Percentiles rank a stretch among this genome's conserved stretches.
Conservation (phyloP, 92 coral and sea anemone genomes). For the Siderastrea radians region DNA sequence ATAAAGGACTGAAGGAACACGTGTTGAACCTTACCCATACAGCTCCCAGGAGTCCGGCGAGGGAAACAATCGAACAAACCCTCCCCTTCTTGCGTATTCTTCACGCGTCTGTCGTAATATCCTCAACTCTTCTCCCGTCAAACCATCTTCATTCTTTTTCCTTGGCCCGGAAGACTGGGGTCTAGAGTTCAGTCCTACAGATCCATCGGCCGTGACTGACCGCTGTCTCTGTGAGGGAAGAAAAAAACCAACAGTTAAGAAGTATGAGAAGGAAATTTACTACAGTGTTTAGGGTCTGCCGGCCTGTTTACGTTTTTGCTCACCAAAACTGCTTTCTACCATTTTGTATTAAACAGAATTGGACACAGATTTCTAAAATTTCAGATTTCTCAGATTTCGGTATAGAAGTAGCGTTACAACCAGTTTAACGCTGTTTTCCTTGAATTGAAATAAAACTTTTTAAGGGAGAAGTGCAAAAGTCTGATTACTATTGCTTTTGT, state of each 20-base stretch:
- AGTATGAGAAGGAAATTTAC: not conserved
- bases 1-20: not conserved
- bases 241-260: not conserved
- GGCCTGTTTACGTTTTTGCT: no score
- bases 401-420: no score
- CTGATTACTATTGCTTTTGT: no score
- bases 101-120: conserved; percentile 88
- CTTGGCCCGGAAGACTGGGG: conserved; percentile 41
- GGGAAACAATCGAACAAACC: conserved; percentile 94
- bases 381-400: no score
- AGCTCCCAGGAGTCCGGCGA: conserved; percentile 96
- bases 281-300: no score
- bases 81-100: conserved; percentile 87
- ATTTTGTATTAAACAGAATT: no score
- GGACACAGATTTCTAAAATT: no score
- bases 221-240: conserved; percentile 80
- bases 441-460: no score
- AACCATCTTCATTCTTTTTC: conserved; percentile 41
- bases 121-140: conserved; percentile 89
- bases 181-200: conserved; percentile 50
- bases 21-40: conserved; percentile 75
- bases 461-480: no score
- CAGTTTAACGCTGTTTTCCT: no score
- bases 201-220: conserved; percentile 85
- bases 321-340: no score